These are phyloP conservation scores for Chanos chanos DNA, from an alignment of 2,797 vertebrate genomes.

Conservation along the genomic window DNA sequence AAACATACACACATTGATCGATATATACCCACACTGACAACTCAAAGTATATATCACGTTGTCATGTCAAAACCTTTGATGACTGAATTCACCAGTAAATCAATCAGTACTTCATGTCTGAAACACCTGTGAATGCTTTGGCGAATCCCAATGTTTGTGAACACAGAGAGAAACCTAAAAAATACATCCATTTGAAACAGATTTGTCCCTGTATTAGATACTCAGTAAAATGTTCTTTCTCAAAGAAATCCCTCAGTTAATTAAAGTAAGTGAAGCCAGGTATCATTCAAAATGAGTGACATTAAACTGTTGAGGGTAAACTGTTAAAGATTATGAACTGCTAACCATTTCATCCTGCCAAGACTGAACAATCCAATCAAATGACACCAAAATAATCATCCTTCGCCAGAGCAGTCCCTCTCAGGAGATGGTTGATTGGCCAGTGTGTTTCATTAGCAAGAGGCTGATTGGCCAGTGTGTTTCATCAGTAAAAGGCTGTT, in stretches of 20 bases:
- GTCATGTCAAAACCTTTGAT: conserved; percentile 7
- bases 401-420: conserved; percentile 47
- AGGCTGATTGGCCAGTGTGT: too few relatives aligned
- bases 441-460: too few relatives aligned
- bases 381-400: background rate
- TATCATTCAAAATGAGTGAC: too few relatives aligned
- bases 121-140: conserved; percentile 45
- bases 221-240: too few relatives aligned
- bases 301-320: too few relatives aligned
- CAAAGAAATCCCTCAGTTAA: too few relatives aligned
- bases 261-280: too few relatives aligned
- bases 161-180: background rate
- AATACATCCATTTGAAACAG: background rate
- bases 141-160: conserved; percentile 28
- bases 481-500: too few relatives aligned
- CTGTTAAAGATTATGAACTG: too few relatives aligned
- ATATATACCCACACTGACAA: conserved; percentile 45
- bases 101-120: background rate
- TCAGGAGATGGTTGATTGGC: too few relatives aligned
- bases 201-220: too few relatives aligned
- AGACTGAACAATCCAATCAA: background rate
- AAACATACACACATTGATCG: conserved; percentile 21
- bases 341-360: too few relatives aligned
- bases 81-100: background rate
- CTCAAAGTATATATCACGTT: conserved; percentile 50